phyloP scores from a whole-genome alignment of 2,888 invertebrate species.

The Brenthis daphne region DNA sequence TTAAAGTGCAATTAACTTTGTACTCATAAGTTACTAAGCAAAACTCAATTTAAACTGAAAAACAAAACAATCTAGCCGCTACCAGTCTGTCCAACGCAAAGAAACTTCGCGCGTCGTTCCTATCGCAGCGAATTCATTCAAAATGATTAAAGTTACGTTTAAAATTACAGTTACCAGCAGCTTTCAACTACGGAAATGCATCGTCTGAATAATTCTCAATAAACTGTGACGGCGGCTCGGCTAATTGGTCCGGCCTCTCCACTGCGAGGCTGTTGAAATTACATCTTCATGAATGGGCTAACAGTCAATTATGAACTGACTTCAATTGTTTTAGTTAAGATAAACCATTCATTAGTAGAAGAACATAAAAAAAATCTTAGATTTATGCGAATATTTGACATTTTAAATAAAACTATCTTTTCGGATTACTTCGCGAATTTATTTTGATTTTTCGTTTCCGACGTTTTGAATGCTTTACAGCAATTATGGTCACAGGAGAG shows the following conservation, averaged over 20 bases:
- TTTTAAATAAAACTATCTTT: no score
- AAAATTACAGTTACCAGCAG: constrained; percentile 14
- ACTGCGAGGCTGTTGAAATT: constrained; percentile 2
- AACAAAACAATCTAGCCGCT: not conserved
- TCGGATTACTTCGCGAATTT: no score
- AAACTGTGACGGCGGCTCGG: constrained; percentile 22
- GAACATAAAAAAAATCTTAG: no score
- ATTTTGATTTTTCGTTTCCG: no score
- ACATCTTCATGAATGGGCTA: constrained; percentile 2
- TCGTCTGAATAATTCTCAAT: constrained; percentile 30
- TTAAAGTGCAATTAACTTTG: not conserved
- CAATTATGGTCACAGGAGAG: no score
- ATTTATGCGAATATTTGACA: no score
- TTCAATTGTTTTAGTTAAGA: not conserved
- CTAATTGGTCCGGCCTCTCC: constrained; percentile 26
- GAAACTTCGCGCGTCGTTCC: not conserved
- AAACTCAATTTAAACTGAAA: not conserved
- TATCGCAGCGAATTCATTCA: not conserved
- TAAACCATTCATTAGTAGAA: no score
- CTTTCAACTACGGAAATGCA: constrained; percentile 25
- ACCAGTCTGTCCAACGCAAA: not conserved
- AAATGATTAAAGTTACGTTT: constrained; percentile 15
- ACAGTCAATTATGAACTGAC: constrained; percentile 6
- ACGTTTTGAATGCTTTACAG: no score
- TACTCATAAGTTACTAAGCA: not conserved